Percentiles rank a stretch among this genome's conserved stretches.
phyloP scores from a whole-genome alignment of 2,113 vertebrate species.

The Solea senegalensis region DNA sequence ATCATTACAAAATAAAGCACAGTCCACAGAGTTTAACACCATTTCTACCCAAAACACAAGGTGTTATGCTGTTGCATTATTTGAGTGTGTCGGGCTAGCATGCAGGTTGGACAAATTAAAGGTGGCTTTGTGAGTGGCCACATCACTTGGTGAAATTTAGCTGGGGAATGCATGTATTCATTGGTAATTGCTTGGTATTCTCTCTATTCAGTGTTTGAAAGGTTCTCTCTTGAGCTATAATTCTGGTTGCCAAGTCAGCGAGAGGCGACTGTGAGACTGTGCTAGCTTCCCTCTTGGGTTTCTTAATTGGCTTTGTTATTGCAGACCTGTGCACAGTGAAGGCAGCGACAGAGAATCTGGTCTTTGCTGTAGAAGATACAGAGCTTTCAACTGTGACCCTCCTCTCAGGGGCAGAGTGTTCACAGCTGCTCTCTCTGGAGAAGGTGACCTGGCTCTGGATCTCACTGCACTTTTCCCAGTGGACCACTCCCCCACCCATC shows the following conservation, averaged over 20 bases:
- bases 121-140: slow-evolving; percentile 61
- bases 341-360: slow-evolving; percentile 59
- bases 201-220: slow-evolving; percentile 68
- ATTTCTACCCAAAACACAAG: slow-evolving; percentile 41
- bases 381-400: slow-evolving; percentile 70
- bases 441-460: slow-evolving; percentile 76
- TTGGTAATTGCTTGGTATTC: slow-evolving; percentile 71
- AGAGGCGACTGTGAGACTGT: slow-evolving; percentile 67
- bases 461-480: slow-evolving; percentile 59
- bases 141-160: slow-evolving; percentile 50
- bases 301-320: slow-evolving; percentile 83
- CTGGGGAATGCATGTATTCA: slow-evolving; percentile 51
- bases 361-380: slow-evolving; percentile 62
- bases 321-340: slow-evolving; percentile 71
- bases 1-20: slow-evolving; percentile 10
- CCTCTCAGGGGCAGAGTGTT: slow-evolving; percentile 70
- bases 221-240: slow-evolving; percentile 72
- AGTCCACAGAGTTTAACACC: neutral
- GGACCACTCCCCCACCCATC: slow-evolving; percentile 34
- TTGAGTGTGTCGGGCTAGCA: slow-evolving; percentile 16
- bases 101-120: slow-evolving; percentile 62
- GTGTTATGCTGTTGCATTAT: slow-evolving; percentile 34
- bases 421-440: slow-evolving; percentile 76
- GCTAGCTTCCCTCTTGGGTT: slow-evolving; percentile 69
- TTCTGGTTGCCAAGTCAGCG: slow-evolving; percentile 77